Base-by-base conservation (phyloP, 2,888 invertebrate species). In the Erebia ligea region DNA sequence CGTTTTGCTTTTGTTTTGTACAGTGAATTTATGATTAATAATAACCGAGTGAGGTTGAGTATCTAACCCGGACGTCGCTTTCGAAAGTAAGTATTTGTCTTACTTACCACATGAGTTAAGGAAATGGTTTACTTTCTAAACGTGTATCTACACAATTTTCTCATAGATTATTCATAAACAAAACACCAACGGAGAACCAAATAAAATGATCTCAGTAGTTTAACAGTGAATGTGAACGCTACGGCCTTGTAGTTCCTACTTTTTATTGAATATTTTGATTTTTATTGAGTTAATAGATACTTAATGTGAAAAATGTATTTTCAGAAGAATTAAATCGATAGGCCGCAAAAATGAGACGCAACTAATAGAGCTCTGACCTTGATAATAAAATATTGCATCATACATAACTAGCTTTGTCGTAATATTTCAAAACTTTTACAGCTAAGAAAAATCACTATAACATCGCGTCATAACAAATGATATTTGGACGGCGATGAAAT, bases 11-110 rank as follows among this genome's bases (percentile, higher is more conserved):
- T 86, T 91, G 88, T 90, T 91, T 88, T 88, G 86, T 86, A 84
- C 84, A 83, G 81, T 81, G 84, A 85, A 87, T 88, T 86, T 81
- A 84, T 89, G 87, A 91, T 90, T 89, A 90, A 89, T 89, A 86
- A 81, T 81, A 81, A 75, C 75, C 76, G 78, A 80, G 79, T 72
- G 63, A 57, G 48, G 63, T 70, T 63, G 58, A 67, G 21, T 57
- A 34, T 34, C 6, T 6, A 63, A 70, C 62, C 40, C 42, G 63
- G 67, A 63, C 25, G 40, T 62, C 54, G 52, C 15, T 62, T 61
- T 62, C 25, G 50, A 58, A 67, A 58, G 67, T 57, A 67, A 58
- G 67, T 57, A 65, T 66, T 66, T 57, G 57, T 58, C 67, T 67
- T 48, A 45, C 67, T 65, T 65, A 52, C 34, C n/a, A 52, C 17